These are phyloP conservation scores for Cyclophora albipunctata DNA, from an alignment of 2,888 invertebrate genomes.

Conservation along the genomic window DNA sequence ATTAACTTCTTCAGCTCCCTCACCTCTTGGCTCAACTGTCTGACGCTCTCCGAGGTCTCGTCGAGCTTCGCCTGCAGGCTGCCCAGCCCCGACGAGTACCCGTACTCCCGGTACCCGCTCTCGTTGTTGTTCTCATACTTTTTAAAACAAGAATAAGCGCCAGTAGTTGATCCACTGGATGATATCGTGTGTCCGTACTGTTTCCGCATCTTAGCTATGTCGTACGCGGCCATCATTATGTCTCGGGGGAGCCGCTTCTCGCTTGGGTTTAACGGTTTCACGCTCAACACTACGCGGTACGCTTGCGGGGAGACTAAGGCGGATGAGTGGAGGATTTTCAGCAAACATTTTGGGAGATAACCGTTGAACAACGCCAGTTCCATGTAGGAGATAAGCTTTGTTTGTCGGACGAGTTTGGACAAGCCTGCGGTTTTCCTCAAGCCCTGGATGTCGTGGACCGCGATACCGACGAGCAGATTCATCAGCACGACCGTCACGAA, in stretches of 20 bases:
- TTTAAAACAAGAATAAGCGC: constrained; percentile 79
- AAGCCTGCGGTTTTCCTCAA: constrained; percentile 89
- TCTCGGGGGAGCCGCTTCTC: constrained; percentile 87
- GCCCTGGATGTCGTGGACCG: constrained; percentile 91
- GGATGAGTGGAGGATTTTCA: constrained; percentile 84
- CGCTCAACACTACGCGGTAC: constrained; percentile 86
- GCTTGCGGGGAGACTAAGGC: constrained; percentile 88
- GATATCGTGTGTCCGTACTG: constrained; percentile 81
- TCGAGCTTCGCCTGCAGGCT: constrained; percentile 79
- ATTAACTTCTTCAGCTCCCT: constrained; percentile 78
- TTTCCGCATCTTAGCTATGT: constrained; percentile 84
- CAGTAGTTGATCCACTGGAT: constrained; percentile 77
- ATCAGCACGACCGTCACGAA: constrained; percentile 90
- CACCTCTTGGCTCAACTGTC: constrained; percentile 79
- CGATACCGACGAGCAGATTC: constrained; percentile 90
- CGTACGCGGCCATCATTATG: constrained; percentile 86
- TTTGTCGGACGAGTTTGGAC: constrained; percentile 88
- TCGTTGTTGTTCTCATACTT: constrained; percentile 79
- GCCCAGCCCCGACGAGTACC: constrained; percentile 73
- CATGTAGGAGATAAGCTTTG: constrained; percentile 90
- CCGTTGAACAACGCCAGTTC: constrained; percentile 88
- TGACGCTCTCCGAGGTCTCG: constrained; percentile 80
- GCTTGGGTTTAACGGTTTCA: constrained; percentile 88
- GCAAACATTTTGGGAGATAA: constrained; percentile 82
- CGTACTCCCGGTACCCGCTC: constrained; percentile 67